These are phyloP conservation scores for Drosophila eohydei DNA, from an alignment of 2,888 invertebrate genomes.

Conservation along the genomic window DNA sequence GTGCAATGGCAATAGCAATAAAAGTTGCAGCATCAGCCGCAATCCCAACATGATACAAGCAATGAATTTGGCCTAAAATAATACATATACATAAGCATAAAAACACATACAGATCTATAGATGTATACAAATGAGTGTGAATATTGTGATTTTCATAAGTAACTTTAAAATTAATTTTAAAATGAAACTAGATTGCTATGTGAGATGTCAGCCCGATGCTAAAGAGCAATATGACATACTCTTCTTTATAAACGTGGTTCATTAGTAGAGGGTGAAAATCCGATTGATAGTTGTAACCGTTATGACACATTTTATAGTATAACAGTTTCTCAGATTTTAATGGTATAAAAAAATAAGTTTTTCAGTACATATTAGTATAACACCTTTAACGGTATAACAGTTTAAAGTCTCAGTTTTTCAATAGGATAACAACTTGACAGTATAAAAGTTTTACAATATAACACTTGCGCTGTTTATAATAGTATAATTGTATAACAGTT, in stretches of 20 bases:
- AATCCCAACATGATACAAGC: slow-evolving; percentile 24
- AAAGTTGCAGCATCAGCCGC: slow-evolving; percentile 4
- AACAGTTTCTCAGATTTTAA: not conserved
- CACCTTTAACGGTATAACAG: not conserved
- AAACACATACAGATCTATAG: not conserved
- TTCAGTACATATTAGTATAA: not conserved
- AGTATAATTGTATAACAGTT: not conserved
- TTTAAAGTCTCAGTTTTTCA: not conserved
- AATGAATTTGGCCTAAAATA: slow-evolving; percentile 27
- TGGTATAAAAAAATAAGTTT: not conserved
- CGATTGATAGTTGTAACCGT: no score
- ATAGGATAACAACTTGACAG: not conserved
- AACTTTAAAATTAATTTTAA: not conserved
- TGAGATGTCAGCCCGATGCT: not conserved
- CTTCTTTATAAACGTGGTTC: no score
- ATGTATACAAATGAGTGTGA: not conserved
- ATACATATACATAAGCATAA: slow-evolving; percentile 8
- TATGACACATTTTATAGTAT: not conserved
- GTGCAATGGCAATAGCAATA: not conserved
- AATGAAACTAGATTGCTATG: slow-evolving; percentile 4
- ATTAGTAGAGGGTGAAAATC: no score
- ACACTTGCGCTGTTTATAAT: not conserved
- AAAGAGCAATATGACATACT: no score
- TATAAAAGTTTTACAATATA: not conserved
- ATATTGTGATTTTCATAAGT: not conserved